Conservation (phyloP, 2,888 invertebrate species). For the Halictus ligatus region DNA sequence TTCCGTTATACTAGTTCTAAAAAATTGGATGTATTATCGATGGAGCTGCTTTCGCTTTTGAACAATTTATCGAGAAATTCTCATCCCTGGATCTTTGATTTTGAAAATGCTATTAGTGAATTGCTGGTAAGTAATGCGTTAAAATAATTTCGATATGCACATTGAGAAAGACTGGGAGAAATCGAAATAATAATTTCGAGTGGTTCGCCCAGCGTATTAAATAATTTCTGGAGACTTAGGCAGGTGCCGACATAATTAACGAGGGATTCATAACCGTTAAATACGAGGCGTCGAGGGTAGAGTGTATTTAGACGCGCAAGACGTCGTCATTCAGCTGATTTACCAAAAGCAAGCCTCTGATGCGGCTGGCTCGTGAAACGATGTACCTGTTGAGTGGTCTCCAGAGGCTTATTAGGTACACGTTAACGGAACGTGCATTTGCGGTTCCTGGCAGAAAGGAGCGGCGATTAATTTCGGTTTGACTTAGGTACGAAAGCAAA, state of each 20-base stretch:
- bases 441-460: constrained; percentile 63
- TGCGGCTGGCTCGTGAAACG: constrained; percentile 54
- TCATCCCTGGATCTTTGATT: background rate
- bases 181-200: background rate
- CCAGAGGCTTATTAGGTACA: constrained; percentile 64
- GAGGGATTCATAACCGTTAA: constrained; percentile 33
- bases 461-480: constrained; percentile 67
- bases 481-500: constrained; percentile 47
- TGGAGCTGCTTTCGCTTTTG: background rate
- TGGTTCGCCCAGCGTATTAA: background rate
- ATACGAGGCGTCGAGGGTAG: constrained; percentile 27
- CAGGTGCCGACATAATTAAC: constrained; percentile 26
- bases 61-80: background rate
- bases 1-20: too few species aligned
- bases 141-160: background rate
- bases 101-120: too few species aligned
- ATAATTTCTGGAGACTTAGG: constrained; percentile 2
- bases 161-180: background rate
- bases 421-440: constrained; percentile 43
- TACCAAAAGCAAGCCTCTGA: constrained; percentile 61
- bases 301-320: constrained; percentile 35
- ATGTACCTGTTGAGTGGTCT: constrained; percentile 74
- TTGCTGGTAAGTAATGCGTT: background rate
- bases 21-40: too few species aligned
- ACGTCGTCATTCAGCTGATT: constrained; percentile 58